Percentiles rank a stretch among this genome's conserved stretches.
Conservation (phyloP, 2,113 vertebrate species). For the Lasiurus borealis region DNA sequence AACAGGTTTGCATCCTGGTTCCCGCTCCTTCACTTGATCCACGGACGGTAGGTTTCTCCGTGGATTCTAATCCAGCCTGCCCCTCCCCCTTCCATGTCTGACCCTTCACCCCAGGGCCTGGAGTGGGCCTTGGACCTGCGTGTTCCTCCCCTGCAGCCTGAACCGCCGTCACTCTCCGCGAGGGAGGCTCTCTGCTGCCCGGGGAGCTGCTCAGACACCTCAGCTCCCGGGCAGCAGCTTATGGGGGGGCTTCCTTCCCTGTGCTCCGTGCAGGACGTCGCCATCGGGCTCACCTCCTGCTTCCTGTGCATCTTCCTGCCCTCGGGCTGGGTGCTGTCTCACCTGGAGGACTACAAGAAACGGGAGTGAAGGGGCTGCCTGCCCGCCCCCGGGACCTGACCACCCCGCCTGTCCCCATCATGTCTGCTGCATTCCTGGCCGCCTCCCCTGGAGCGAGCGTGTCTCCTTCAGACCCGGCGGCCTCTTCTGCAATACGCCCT, state of each 20-base stretch:
- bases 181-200: background rate
- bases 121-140: background rate
- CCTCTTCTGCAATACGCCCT: conserved; percentile 40
- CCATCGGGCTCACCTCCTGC: conserved; percentile 69
- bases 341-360: conserved; percentile 83
- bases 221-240: background rate
- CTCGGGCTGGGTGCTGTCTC: conserved; percentile 74
- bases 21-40: background rate
- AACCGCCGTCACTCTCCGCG: background rate
- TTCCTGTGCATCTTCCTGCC: conserved; percentile 76
- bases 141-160: background rate
- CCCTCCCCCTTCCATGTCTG: fast-evolving
- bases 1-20: background rate
- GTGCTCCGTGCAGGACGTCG: conserved; percentile 62
- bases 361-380: conserved; percentile 74
- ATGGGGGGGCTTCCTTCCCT: conserved; percentile 9
- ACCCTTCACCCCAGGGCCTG: background rate
- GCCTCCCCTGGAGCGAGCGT: conserved; percentile 27
- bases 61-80: background rate
- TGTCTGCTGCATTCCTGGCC: conserved; percentile 52
- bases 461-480: conserved; percentile 47
- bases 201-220: background rate
- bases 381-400: background rate
- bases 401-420: background rate
- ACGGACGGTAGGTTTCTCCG: background rate